A percentile compares a stretch with the other conserved stretches of the same genome.
These are phyloP conservation scores for Adoxophyes honmai DNA, from an alignment of 1,140 invertebrate genomes.

Conservation along the genomic window DNA sequence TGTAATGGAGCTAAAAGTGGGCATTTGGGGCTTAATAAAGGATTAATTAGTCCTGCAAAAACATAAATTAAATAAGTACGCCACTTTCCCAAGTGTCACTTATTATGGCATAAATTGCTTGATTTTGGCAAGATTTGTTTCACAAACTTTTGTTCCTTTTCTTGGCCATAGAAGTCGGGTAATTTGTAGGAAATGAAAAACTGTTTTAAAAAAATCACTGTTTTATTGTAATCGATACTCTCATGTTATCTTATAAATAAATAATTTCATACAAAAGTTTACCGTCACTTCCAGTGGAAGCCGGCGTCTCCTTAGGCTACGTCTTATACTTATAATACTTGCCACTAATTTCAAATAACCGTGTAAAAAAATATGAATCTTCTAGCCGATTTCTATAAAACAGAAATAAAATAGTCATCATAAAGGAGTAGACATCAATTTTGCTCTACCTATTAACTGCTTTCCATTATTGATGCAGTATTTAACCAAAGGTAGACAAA, in stretches of 20 bases:
- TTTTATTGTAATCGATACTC: slow-evolving; percentile 60
- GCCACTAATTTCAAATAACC: slow-evolving; percentile 38
- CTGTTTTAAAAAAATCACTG: slow-evolving; percentile 47
- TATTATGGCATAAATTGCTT: too few relatives aligned
- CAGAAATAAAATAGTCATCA: background rate
- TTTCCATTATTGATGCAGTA: too few relatives aligned
- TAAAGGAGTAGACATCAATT: slow-evolving; percentile 6
- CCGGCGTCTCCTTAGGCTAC: slow-evolving; percentile 28
- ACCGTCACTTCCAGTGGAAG: slow-evolving; percentile 33
- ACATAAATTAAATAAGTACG: too few relatives aligned
- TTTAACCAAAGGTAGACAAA: too few relatives aligned
- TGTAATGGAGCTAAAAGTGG: too few relatives aligned
- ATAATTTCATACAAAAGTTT: slow-evolving; percentile 66
- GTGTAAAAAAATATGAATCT: slow-evolving; percentile 44
- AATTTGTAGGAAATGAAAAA: slow-evolving; percentile 22
- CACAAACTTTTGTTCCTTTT: too few relatives aligned
- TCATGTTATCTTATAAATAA: slow-evolving; percentile 45
- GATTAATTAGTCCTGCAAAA: too few relatives aligned
- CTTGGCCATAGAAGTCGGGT: too few relatives aligned
- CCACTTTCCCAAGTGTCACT: too few relatives aligned
- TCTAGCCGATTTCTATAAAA: slow-evolving; percentile 27
- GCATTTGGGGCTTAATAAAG: too few relatives aligned
- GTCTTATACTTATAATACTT: slow-evolving; percentile 57
- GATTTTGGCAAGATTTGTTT: too few relatives aligned
- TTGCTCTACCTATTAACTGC: too few relatives aligned